Evolutionary conservation across 2,888 invertebrate species (phyloP).

Genomic region (Onthophagus sagittarius): DNA sequence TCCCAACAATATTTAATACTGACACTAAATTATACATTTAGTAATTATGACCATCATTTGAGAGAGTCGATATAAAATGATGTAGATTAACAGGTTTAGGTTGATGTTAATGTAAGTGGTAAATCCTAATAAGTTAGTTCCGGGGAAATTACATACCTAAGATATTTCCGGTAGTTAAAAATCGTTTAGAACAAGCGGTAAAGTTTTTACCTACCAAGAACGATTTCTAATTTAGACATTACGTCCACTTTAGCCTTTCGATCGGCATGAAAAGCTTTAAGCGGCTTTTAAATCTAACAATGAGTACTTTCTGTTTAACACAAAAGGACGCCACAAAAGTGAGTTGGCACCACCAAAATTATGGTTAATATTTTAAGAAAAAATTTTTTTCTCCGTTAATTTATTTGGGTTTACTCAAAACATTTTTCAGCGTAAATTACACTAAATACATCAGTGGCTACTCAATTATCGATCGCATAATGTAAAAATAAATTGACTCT

Average conservation of each 20-base stretch:
- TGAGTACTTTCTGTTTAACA: not conserved
- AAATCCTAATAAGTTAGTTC: not conserved
- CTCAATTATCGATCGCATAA: not conserved
- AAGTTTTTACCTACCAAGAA: not conserved
- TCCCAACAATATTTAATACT: too few relatives aligned
- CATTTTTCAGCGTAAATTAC: not conserved
- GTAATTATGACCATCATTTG: too few relatives aligned
- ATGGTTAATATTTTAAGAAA: not conserved
- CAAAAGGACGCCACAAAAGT: not conserved
- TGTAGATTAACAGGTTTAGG: too few relatives aligned
- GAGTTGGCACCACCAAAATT: not conserved
- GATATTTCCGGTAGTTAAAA: not conserved
- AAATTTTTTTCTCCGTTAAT: not conserved
- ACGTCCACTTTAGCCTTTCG: not conserved
- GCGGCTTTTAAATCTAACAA: not conserved
- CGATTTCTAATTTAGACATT: not conserved
- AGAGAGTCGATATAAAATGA: too few relatives aligned
- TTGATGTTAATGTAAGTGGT: too few relatives aligned
- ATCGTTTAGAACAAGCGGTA: not conserved
- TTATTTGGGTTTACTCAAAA: not conserved
- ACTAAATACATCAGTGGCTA: not conserved
- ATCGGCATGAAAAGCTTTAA: not conserved
- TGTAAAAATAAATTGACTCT: not conserved
- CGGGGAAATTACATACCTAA: not conserved
- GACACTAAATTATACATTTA: too few relatives aligned